phyloP scores from a whole-genome alignment of 2,888 invertebrate species.

The Melanotus villosus region DNA sequence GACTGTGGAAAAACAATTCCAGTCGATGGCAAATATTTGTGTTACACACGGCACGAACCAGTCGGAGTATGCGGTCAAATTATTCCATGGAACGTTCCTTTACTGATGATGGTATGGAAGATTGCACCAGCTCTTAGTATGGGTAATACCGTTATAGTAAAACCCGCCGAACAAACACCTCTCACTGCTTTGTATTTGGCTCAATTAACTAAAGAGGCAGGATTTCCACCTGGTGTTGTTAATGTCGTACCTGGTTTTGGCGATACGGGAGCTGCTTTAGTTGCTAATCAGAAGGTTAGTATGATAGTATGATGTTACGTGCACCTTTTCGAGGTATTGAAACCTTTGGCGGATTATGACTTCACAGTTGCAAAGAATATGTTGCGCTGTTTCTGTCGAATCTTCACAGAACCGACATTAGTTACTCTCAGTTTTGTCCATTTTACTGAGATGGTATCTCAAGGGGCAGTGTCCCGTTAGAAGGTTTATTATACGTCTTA shows the following conservation, averaged over 20 bases:
- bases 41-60: slow-evolving; percentile 91
- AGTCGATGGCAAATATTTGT: slow-evolving; percentile 84
- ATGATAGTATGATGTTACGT: too few relatives aligned
- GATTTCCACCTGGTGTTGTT: slow-evolving; percentile 92
- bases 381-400: too few relatives aligned
- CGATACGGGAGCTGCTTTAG: slow-evolving; percentile 84
- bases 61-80: slow-evolving; percentile 97
- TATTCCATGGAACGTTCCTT: slow-evolving; percentile 95
- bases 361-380: too few relatives aligned
- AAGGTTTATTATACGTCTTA: too few relatives aligned
- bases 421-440: too few relatives aligned
- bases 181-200: slow-evolving; percentile 92
- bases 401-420: too few relatives aligned
- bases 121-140: slow-evolving; percentile 82
- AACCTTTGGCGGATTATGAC: too few relatives aligned
- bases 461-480: too few relatives aligned
- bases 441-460: too few relatives aligned
- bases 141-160: slow-evolving; percentile 87
- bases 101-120: slow-evolving; percentile 97
- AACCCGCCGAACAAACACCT: slow-evolving; percentile 96
- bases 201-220: slow-evolving; percentile 88
- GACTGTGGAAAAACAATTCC: slow-evolving; percentile 82
- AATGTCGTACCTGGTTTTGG: slow-evolving; percentile 94
- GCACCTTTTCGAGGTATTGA: too few relatives aligned
- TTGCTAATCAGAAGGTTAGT: slow-evolving; percentile 77